A percentile compares a stretch with the other conserved stretches of the same genome.
These are phyloP conservation scores for Aradus depressus DNA, from an alignment of 2,888 invertebrate genomes.

Conservation along the genomic window DNA sequence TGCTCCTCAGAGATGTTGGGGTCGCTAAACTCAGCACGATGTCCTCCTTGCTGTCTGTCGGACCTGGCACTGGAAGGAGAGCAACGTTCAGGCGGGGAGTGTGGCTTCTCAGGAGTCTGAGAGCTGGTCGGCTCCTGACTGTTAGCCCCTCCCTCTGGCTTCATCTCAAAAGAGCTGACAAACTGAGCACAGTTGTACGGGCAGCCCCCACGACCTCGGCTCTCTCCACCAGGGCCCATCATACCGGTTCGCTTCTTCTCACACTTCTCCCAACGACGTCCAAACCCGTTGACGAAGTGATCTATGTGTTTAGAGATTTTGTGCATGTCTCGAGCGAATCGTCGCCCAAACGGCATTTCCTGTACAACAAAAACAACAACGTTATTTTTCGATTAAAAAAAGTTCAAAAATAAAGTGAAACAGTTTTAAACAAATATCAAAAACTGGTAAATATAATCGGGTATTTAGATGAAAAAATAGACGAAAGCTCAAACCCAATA, in stretches of 20 bases:
- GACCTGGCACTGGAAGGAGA: too few relatives aligned
- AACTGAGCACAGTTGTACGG: too few relatives aligned
- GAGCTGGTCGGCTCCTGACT: too few relatives aligned
- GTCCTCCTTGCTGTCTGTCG: not conserved
- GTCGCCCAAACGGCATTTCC: conserved; percentile 12
- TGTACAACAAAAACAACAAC: not conserved
- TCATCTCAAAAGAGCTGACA: too few relatives aligned
- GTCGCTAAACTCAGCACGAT: not conserved
- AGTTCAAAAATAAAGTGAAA: not conserved
- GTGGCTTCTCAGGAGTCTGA: too few relatives aligned
- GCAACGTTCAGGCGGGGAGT: too few relatives aligned
- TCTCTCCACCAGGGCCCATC: too few relatives aligned
- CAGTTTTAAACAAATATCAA: not conserved
- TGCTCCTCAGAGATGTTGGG: conserved; percentile 5
- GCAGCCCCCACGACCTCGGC: too few relatives aligned
- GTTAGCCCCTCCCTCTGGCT: too few relatives aligned
- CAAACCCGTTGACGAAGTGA: not conserved
- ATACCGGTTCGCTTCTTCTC: too few relatives aligned
- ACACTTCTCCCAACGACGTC: not conserved
- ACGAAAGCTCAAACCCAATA: too few relatives aligned
- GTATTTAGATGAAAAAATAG: too few relatives aligned
- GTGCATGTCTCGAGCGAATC: conserved; percentile 5
- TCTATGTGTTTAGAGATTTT: conserved; percentile 9
- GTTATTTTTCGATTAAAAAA: not conserved
- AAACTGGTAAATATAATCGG: not conserved